A percentile compares a stretch with the other conserved stretches of the same genome.
These are phyloP conservation scores for Phortica magna DNA, from an alignment of 2,888 invertebrate species.

Conservation along the genomic window DNA sequence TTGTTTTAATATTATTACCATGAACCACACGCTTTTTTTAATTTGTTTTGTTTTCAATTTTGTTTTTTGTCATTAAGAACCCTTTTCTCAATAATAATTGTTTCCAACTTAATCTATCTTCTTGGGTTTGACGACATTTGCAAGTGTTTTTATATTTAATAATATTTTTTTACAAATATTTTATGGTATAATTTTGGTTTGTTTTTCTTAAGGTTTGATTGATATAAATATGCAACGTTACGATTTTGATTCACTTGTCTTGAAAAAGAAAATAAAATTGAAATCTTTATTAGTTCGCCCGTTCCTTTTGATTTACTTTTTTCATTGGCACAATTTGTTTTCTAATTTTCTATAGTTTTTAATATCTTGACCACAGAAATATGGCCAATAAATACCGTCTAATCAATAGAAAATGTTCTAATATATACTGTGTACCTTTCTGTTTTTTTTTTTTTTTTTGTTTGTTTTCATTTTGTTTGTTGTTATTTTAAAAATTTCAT, in stretches of 20 bases:
- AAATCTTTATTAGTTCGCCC: not conserved
- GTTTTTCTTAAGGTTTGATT: not conserved
- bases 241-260: not conserved
- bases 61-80: slow-evolving; percentile 17
- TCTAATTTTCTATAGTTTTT: not conserved
- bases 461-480: not conserved
- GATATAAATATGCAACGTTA: not conserved
- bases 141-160: not conserved
- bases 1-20: slow-evolving; percentile 19
- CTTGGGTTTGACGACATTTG: no score
- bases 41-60: slow-evolving; percentile 21
- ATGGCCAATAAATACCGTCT: not conserved
- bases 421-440: not conserved
- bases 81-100: not conserved
- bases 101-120: not conserved
- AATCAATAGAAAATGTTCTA: not conserved
- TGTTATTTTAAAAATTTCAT: not conserved
- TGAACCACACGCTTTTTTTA: slow-evolving; percentile 13
- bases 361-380: not conserved
- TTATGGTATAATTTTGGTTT: not conserved
- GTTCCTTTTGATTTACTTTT: not conserved
- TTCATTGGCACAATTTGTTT: not conserved
- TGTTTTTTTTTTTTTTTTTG: not conserved
- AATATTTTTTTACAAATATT: not conserved
- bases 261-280: not conserved